Evolutionary conservation across 2,113 vertebrate genomes (phyloP), one percentile per base, ranked within the genome.

Genomic region (Cyrtonyx montezumae): DNA sequence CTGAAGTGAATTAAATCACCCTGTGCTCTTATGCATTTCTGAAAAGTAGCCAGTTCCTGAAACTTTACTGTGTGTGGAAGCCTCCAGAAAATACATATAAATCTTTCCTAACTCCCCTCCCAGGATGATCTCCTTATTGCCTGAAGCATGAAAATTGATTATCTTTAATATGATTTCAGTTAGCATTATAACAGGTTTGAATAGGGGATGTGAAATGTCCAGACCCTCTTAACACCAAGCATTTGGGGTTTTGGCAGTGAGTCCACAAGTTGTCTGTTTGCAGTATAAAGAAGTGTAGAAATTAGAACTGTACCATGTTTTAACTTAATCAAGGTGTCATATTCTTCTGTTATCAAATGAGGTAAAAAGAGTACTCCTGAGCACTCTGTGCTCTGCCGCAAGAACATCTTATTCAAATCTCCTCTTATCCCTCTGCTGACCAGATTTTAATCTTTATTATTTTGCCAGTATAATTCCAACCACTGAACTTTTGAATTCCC

Each of bases 81-180:
- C 56, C 23, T 94, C 61, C 69, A 63, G 37, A 79, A 94, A 95
- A 93, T 93, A 68, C 0, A 1, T 79, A 74, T 84, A 89, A 84
- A 84, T 88, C 58, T 86, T 61, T 79, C 55, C 43, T 81, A 45
- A 82, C 32, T 93, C 32, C 62, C 55, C 46, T 91, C 78, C 84
- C 70, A 81, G 71, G 83, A 45, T 82, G 70, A 88, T 90, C 58
- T 88, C 58, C 59, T 79, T 86, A 62, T 91, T 87, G 70, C 92
- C 80, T 79, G 86, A 65, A 86, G 88, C 85, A 67, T 78, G 79
- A 88, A 90, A 94, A 90, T 84, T 86, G 53, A 73, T 95, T 92
- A 89, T 79, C 82, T 84, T 87, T 94, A 93, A 81, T 78, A 62
- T 79, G 62, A 79, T 79, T 95, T 91, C 81, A 90, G 73, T 93